phyloP scores from a whole-genome alignment of 2,797 vertebrate genomes.

The Myripristis jacobus region DNA sequence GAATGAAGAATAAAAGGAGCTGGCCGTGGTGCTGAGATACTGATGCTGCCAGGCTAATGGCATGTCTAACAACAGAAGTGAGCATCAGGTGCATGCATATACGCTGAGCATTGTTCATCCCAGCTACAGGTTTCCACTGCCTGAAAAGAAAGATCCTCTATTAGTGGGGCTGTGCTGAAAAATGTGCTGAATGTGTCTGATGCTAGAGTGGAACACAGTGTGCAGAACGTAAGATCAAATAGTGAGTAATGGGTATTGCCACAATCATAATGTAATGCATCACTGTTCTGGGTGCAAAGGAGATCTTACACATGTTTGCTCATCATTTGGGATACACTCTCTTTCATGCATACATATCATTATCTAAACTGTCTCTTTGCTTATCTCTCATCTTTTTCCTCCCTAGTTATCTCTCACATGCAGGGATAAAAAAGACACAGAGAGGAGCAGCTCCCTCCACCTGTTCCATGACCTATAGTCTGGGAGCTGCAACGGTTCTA shows the following conservation, averaged over 20 bases:
- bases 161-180: conserved; percentile 6
- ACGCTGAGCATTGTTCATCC: conserved; percentile 34
- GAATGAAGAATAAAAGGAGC: conserved; percentile 58
- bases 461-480: conserved; percentile 66
- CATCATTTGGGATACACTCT: conserved; percentile 3
- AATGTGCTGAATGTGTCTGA: conserved; percentile 39
- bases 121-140: conserved; percentile 29
- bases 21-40: conserved; percentile 64
- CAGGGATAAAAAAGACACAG: conserved; percentile 50
- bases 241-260: conserved; percentile 51
- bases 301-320: conserved; percentile 15
- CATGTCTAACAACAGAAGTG: conserved; percentile 49
- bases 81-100: conserved; percentile 64
- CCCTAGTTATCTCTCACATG: conserved; percentile 55
- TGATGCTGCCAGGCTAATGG: conserved; percentile 63
- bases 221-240: conserved; percentile 39
- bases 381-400: conserved; percentile 45
- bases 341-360: not conserved
- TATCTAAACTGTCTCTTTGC: conserved; percentile 28
- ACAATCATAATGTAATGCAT: conserved; percentile 62
- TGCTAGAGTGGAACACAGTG: conserved; percentile 16
- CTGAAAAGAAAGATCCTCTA: conserved; percentile 12
- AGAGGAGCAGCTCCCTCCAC: conserved; percentile 55
- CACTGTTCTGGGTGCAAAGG: conserved; percentile 22
- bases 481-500: conserved; percentile 42